phyloP scores from a whole-genome alignment of 2,888 invertebrate genomes.

The Lycia hirtaria region DNA sequence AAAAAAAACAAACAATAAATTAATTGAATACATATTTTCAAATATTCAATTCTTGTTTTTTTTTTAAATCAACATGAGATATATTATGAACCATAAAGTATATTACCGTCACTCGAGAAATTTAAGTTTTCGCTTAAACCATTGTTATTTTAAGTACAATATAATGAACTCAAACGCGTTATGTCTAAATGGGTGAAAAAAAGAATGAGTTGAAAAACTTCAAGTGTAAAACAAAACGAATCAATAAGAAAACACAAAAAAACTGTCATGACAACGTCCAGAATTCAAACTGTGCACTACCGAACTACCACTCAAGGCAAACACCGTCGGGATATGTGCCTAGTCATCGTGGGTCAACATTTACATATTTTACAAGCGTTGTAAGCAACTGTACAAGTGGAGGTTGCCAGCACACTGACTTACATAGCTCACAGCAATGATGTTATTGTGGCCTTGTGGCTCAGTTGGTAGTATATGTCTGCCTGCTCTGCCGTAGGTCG shows the following conservation, averaged over 20 bases:
- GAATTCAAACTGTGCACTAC: slow-evolving; percentile 39
- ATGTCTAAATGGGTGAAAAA: background rate
- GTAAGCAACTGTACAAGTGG: background rate
- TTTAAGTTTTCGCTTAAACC: no score
- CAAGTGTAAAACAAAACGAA: slow-evolving; percentile 32
- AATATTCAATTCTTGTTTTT: no score
- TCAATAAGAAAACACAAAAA: slow-evolving; percentile 34
- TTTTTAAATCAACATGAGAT: no score
- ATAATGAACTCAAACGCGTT: background rate
- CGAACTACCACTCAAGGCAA: slow-evolving; percentile 38
- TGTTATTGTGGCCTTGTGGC: no score
- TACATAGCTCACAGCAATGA: no score
- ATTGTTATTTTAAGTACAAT: background rate
- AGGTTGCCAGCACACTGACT: no score
- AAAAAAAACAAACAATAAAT: no score
- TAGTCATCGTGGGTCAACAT: slow-evolving; percentile 18
- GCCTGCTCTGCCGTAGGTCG: no score
- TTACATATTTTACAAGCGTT: slow-evolving; percentile 5
- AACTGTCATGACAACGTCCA: slow-evolving; percentile 42
- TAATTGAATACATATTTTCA: no score
- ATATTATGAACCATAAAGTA: no score
- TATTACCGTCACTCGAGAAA: no score
- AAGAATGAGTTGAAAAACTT: slow-evolving; percentile 6
- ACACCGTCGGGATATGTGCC: slow-evolving; percentile 35
- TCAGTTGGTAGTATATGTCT: no score